Base-by-base conservation (phyloP, 2,113 vertebrate species). In the Neomonachus schauinslandi region DNA sequence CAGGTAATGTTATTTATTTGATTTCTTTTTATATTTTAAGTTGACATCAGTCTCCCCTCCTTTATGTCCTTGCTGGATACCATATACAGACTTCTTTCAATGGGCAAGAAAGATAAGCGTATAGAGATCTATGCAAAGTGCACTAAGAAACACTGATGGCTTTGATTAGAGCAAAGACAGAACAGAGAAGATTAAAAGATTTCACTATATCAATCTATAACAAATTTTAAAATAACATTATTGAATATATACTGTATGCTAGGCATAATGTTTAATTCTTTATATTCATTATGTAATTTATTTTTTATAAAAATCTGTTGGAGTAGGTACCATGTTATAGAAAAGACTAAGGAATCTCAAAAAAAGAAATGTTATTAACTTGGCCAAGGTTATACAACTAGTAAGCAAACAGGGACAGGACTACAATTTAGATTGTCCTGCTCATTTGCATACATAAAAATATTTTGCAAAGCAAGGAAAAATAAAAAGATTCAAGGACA, bases 201-300 rank as follows among this genome's bases (percentile, higher is more conserved):
- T n/a, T 88, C 16, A 81, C 22, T 51, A 21, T 39, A 55, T 55
- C 9, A 77, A 83, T 80, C 28, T 46, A 76, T 4, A 55, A 69
- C 22, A 77, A 39, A 90, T 36, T 84, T 84, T 36, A 83, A 95
- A 76, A 91, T 85, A 72, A 57, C 11, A 91, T 80, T 91, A 88
- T 15, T 59, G 10, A 90, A 2, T 69, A 24, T 5, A 74, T 26
- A 81, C 14, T 39, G 7, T 31, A 69, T 65, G 16, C 14, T 31
- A 69, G 19, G n/a, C 1, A 57, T 77, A 59, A 55, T 42, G 22
- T 42, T 86, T 59, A 72, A 74, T 55, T 67, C 0, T 79, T 84
- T 31, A 72, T 19, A 83, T 63, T 33, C 7, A 86, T 39, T 39
- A 46, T 33, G 6, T 18, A 31, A 33, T 53, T 59, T 88, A 59